Evolutionary conservation across 35 echinoderm and acorn worm genomes (phyloP).

Genomic region (Hemicentrotus pulcherrimus): DNA sequence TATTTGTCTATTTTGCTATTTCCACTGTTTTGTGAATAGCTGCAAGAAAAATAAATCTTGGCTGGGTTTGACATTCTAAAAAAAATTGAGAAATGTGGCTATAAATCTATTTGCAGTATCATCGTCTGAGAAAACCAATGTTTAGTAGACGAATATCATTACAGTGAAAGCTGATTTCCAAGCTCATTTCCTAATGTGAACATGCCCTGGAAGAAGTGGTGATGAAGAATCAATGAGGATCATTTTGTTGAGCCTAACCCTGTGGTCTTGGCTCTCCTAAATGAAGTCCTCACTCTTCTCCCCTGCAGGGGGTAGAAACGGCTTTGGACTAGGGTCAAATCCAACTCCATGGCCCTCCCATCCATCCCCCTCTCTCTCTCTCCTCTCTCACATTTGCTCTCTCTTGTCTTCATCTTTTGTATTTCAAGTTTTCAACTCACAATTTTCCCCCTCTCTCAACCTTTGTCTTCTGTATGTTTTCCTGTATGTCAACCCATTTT

Average conservation of each 20-base stretch:
- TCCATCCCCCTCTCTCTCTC: neutral
- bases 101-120: no score
- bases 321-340: conserved; percentile 9
- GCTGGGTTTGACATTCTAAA: no score
- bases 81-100: no score
- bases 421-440: neutral
- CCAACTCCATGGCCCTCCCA: neutral
- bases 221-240: neutral
- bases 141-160: no score
- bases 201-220: neutral
- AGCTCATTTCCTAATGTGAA: neutral
- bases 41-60: no score
- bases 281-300: conserved; percentile 10
- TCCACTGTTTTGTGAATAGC: no score
- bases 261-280: neutral
- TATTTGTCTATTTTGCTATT: no score
- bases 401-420: neutral
- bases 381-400: neutral
- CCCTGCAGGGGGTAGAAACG: neutral
- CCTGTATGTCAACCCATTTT: neutral
- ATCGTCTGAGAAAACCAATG: no score
- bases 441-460: neutral
- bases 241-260: neutral
- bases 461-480: neutral
- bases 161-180: neutral